Conservation (phyloP, 2,797 vertebrate species). For the Hydrolagus colliei region DNA sequence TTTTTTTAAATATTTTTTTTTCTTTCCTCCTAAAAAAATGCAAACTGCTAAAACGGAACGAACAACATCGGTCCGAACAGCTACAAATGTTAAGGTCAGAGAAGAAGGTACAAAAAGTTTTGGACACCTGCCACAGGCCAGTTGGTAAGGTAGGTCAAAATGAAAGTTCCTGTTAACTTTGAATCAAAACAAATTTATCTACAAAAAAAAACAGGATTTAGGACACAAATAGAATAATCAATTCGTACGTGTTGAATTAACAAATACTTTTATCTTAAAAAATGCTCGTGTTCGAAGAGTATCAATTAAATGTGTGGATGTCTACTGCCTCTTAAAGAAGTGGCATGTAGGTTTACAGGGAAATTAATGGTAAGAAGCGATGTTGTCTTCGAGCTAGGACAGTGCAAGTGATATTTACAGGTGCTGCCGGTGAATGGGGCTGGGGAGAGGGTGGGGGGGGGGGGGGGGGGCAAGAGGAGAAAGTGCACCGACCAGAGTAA, state of each 20-base stretch:
- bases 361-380: too few species aligned
- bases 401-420: too few species aligned
- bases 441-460: too few species aligned
- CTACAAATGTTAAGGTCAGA: neutral
- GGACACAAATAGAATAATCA: neutral
- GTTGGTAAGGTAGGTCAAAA: neutral
- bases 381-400: too few species aligned
- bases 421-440: too few species aligned
- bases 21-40: constrained; percentile 9
- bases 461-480: too few species aligned
- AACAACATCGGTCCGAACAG: neutral
- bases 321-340: neutral
- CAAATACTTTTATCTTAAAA: neutral
- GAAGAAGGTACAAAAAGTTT: neutral
- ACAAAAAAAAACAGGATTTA: neutral
- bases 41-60: constrained; percentile 14
- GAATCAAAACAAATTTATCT: neutral
- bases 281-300: constrained; percentile 12
- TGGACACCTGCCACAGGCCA: too few species aligned
- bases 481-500: too few species aligned
- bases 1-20: constrained; percentile 24
- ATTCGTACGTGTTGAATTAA: neutral
- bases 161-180: neutral
- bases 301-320: constrained; percentile 13
- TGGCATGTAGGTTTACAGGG: neutral